Base-by-base conservation (phyloP, 2,797 vertebrate species). In the Emys orbicularis region DNA sequence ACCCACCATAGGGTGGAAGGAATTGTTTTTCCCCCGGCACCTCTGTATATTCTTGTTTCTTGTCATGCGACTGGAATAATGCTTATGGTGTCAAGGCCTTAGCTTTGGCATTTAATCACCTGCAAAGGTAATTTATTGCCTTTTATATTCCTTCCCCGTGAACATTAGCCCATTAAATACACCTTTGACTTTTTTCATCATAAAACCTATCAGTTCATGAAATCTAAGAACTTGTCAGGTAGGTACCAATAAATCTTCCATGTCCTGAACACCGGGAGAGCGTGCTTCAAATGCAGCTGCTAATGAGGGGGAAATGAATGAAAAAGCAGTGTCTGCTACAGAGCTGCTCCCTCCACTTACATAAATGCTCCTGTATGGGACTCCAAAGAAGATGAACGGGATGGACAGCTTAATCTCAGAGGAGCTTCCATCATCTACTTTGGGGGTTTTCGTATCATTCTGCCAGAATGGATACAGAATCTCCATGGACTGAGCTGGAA, bases 391-490 rank as follows among this genome's bases (percentile, higher is more conserved):
- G 97, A 99, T 87, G 90, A 99, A 99, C 0, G 99, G 98, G 77
- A 99, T 91, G 34, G 99, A 98, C 90, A 99, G 91, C 94, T 97
- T 98, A 89, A 99, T 98, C 98, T 99, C 99, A 0, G 99, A 92
- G 37, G 99, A 99, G 98, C 99, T 99, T 89, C 99, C 99, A 79
- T 99, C 99, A 4, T 99, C 99, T 92, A 99, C 99, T 97, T 99
- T 99, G 82, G 99, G 99, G 9, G 99, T 99, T 98, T 99, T 99
- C 25, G 99, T 98, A 98, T 99, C 98, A 12, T 98, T 98, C 84
- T 98, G 99, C 98, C 99, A 99, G 97, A 99, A 99, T 0, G 99
- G 99, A 94, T 99, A 99, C 96, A 99, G 98, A 96, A 98, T 98
- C 10, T 98, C 98, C 98, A 97, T 98, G 98, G 98, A 86, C 47